phyloP scores from a whole-genome alignment of 2,888 invertebrate species.

The Harpagoxenus sublaevis region DNA sequence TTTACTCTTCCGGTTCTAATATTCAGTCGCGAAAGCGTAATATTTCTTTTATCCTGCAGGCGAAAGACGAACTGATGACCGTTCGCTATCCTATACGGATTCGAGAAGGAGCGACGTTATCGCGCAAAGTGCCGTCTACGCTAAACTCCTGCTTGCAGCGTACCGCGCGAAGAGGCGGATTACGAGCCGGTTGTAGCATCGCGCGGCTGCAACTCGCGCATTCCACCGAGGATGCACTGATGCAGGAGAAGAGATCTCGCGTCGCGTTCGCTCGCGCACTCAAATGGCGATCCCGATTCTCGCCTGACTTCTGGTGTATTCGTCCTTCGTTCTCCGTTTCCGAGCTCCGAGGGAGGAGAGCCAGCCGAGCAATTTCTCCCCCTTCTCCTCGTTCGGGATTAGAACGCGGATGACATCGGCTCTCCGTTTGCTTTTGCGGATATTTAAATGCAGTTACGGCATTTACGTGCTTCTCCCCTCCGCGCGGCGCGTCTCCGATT shows the following conservation, averaged over 20 bases:
- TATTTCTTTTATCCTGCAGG: background rate
- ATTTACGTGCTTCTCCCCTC: conserved; percentile 38
- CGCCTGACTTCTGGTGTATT: conserved; percentile 33
- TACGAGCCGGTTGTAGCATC: background rate
- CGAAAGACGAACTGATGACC: background rate
- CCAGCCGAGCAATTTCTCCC: background rate
- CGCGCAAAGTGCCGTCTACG: background rate
- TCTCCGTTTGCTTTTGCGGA: conserved; percentile 44
- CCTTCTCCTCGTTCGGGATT: background rate
- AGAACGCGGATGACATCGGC: conserved; percentile 57
- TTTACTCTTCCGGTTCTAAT: conserved; percentile 4
- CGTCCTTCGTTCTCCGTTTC: background rate
- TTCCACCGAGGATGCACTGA: conserved; percentile 16
- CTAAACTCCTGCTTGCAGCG: background rate
- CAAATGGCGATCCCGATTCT: conserved; percentile 37
- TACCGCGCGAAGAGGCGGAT: conserved; percentile 23
- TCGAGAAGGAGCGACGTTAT: background rate
- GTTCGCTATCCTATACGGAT: conserved; percentile 2
- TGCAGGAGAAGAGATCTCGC: background rate
- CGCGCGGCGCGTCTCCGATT: conserved; percentile 56
- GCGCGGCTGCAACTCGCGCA: conserved; percentile 35
- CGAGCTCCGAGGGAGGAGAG: background rate
- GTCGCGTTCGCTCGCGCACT: background rate
- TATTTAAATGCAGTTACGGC: conserved; percentile 63
- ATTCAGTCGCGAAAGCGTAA: background rate